These are phyloP conservation scores for Xiphorhynchus elegans DNA, from an alignment of 2,113 vertebrate genomes.

Conservation along the genomic window DNA sequence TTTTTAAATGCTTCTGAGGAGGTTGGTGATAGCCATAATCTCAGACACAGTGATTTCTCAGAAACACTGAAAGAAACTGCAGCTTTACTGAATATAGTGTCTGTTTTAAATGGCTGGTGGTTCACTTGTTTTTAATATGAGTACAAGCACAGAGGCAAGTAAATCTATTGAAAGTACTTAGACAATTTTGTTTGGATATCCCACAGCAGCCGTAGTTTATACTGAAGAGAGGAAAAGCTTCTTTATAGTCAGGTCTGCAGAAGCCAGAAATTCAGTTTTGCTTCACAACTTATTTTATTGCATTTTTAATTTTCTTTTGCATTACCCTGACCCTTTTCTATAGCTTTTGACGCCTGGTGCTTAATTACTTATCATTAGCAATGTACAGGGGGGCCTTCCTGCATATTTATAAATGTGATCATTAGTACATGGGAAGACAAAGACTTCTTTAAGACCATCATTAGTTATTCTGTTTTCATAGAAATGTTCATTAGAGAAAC, in stretches of 20 bases:
- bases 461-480: slow-evolving; percentile 87
- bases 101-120: slow-evolving; percentile 58
- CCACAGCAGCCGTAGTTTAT: slow-evolving; percentile 21
- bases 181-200: slow-evolving; percentile 64
- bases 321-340: slow-evolving; percentile 81
- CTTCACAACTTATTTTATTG: slow-evolving; percentile 81
- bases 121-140: slow-evolving; percentile 59
- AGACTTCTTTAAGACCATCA: slow-evolving; percentile 83
- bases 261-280: slow-evolving; percentile 80
- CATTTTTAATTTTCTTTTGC: slow-evolving; percentile 84
- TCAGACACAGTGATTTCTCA: slow-evolving; percentile 26
- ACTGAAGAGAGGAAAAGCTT: slow-evolving; percentile 36
- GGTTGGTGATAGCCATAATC: slow-evolving; percentile 51
- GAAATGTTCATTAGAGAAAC: slow-evolving; percentile 86
- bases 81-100: slow-evolving; percentile 38
- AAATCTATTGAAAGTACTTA: slow-evolving; percentile 59
- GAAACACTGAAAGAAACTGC: slow-evolving; percentile 19
- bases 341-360: slow-evolving; percentile 82
- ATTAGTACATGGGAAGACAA: slow-evolving; percentile 86
- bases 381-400: slow-evolving; percentile 82
- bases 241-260: slow-evolving; percentile 60
- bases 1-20: slow-evolving; percentile 47
- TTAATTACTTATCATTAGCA: slow-evolving; percentile 89
- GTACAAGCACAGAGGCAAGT: slow-evolving; percentile 52
- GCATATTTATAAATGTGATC: slow-evolving; percentile 87